A percentile compares a stretch with the other conserved stretches of the same genome.
These are phyloP conservation scores for Bos javanicus DNA, from an alignment of 2,113 vertebrate species.

Conservation along the genomic window DNA sequence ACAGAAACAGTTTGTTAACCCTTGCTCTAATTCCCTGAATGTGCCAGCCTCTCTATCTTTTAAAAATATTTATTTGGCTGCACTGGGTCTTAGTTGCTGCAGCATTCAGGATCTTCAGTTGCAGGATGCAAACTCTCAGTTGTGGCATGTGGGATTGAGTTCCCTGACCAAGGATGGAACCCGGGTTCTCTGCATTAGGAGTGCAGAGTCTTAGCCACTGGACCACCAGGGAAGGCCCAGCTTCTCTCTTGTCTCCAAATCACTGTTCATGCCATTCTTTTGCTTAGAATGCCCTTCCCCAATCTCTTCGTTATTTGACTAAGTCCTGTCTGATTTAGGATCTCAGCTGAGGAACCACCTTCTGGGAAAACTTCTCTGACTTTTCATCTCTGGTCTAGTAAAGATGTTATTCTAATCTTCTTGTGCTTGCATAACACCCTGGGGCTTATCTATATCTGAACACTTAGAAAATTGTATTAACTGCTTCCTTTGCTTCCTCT, in stretches of 20 bases:
- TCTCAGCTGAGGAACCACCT: not conserved
- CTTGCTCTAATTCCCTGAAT: not conserved
- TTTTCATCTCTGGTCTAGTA: not conserved
- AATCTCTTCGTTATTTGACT: not conserved
- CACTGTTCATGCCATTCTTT: not conserved
- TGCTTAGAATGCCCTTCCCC: not conserved
- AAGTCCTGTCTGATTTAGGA: not conserved
- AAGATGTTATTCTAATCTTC: not conserved
- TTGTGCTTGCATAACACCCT: not conserved
- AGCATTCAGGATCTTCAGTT: not conserved
- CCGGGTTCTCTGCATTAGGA: rapidly evolving
- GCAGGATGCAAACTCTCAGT: not conserved
- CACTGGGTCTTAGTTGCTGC: not conserved
- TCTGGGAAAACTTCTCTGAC: not conserved
- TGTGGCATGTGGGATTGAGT: not conserved
- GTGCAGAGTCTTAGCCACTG: not conserved
- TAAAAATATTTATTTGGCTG: not conserved
- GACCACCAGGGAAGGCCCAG: not conserved
- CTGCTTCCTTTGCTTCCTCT: not conserved
- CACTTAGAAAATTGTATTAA: not conserved
- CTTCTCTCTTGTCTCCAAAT: not conserved
- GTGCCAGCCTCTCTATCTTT: not conserved
- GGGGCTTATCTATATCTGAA: not conserved
- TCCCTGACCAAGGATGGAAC: not conserved
- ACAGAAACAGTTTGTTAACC: not conserved